phyloP scores from a whole-genome alignment of 2,888 invertebrate genomes.

The Beris morrisii region DNA sequence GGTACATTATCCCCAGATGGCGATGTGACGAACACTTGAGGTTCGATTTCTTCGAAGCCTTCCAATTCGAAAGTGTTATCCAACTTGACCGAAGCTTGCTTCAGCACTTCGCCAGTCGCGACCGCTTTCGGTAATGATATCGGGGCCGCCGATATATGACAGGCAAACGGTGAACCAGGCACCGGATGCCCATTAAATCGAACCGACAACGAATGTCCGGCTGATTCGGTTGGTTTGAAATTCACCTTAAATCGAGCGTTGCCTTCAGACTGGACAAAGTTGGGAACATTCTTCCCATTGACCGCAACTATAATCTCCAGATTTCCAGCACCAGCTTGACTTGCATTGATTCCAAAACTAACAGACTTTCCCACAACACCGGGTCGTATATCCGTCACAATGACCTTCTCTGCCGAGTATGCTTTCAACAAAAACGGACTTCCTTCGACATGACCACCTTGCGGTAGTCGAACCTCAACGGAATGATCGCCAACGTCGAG shows the following conservation, averaged over 20 bases:
- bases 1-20: conserved; percentile 82
- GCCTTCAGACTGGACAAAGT: conserved; percentile 96
- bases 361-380: conserved; percentile 91
- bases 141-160: conserved; percentile 68
- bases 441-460: conserved; percentile 84
- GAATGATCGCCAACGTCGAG: conserved; percentile 92
- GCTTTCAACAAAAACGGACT: conserved; percentile 95
- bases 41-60: conserved; percentile 63
- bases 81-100: conserved; percentile 54
- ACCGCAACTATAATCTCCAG: conserved; percentile 97
- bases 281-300: conserved; percentile 94
- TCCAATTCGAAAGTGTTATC: conserved; percentile 64
- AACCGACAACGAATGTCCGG: conserved; percentile 88
- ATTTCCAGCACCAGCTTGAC: conserved; percentile 89
- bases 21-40: conserved; percentile 74
- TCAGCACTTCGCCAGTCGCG: conserved; percentile 53
- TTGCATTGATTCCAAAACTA: conserved; percentile 88
- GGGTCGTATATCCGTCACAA: conserved; percentile 88
- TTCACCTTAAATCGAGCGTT: conserved; percentile 93
- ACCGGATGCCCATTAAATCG: conserved; percentile 76
- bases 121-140: conserved; percentile 64
- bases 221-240: conserved; percentile 94
- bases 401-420: conserved; percentile 93
- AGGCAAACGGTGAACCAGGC: conserved; percentile 92
- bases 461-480: conserved; percentile 69